These are phyloP conservation scores for Magallana gigas DNA, from an alignment of 1,140 invertebrate species.

Conservation along the genomic window DNA sequence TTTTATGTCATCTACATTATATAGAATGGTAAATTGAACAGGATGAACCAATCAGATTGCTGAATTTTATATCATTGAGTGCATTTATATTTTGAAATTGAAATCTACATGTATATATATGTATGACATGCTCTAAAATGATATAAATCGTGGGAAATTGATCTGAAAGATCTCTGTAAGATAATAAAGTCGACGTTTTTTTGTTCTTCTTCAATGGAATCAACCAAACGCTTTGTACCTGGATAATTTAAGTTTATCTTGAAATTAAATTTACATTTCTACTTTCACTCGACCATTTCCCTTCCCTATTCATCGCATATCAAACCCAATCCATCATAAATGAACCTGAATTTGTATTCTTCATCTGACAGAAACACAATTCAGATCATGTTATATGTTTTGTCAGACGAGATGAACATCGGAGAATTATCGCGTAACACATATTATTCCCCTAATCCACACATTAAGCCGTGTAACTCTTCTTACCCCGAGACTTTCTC, in stretches of 20 bases:
- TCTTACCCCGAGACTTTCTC: neutral
- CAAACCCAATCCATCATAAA: slow-evolving; percentile 17
- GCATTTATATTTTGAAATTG: no score
- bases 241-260: neutral
- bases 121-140: no score
- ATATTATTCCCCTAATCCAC: neutral
- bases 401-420: neutral
- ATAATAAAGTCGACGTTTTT: no score
- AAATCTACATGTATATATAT: no score
- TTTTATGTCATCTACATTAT: no score
- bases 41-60: no score
- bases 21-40: no score
- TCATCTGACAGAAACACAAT: neutral
- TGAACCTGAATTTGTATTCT: neutral
- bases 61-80: no score
- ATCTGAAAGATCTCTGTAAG: no score
- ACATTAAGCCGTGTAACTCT: slow-evolving; percentile 5
- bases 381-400: neutral
- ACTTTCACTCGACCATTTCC: neutral
- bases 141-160: no score
- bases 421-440: neutral
- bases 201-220: neutral
- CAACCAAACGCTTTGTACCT: neutral
- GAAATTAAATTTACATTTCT: neutral
- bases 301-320: neutral